Evolutionary conservation across 2,888 invertebrate genomes (phyloP), one percentile per base, ranked within the genome.

Genomic region (Harmothoe impar): DNA sequence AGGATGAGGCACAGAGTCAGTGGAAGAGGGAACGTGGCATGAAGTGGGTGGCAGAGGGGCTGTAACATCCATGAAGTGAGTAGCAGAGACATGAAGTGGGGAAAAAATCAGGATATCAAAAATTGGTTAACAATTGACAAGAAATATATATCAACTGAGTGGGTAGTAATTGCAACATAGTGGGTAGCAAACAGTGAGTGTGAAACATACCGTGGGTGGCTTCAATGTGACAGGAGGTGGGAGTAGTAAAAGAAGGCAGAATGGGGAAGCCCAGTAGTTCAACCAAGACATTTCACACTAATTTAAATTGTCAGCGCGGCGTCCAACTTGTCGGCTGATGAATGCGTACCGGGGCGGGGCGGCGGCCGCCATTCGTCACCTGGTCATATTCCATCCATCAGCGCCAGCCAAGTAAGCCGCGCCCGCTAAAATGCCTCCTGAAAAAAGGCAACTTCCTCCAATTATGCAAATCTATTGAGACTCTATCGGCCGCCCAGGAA

Each of bases 201-300:
- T n/a, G n/a, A n/a, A n/a, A 43, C 43, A 43, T 43, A 43, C 43
- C 3, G 43, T 43, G 43, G 43, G 43, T 10, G 43, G 43, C 43
- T 43, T 43, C 43, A 43, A 43, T 43, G 10, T 43, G 43, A 43
- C 43, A 43, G 10, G 43, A 43, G 43, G 3, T 43, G 43, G 43
- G 10, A 43, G 43, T 7, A 43, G 43, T 43, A 7, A 10, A 43
- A 43, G 43, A 43, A 43, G 43, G 68, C 31, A 29, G 35, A n/a
- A 43, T 43, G 43, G 43, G 43, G 84, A 29, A 23, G 54, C 86
- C 86, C 86, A 86, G 17, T 7, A 56, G 86, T 86, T 86, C 86
- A 86, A 86, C 86, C 86, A 86, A 86, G 86, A 86, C 86, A 86
- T 86, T 86, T 86, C 86, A 86, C 86, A 86, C 86, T 86, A 86